Evolutionary conservation across 2,113 vertebrate species (phyloP).

Genomic region (Spheniscus mendiculus): DNA sequence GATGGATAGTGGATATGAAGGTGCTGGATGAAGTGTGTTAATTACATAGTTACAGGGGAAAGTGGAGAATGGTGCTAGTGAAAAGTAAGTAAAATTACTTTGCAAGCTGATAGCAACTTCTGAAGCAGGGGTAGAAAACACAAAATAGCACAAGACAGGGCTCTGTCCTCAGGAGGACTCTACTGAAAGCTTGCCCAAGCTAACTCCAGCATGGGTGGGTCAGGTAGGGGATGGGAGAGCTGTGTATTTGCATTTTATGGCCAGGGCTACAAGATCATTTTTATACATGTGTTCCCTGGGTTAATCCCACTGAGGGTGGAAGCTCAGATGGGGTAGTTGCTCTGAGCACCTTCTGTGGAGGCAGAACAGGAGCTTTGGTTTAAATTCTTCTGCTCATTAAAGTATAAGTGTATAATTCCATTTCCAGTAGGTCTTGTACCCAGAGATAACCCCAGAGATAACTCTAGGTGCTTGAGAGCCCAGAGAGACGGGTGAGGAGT

Average conservation of each 20-base stretch:
- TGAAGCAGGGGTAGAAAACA: neutral
- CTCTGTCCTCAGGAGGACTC: neutral
- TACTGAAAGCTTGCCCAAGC: neutral
- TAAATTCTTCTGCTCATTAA: neutral
- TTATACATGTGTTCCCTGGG: neutral
- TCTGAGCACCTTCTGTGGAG: neutral
- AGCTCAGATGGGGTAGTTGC: neutral
- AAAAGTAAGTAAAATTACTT: neutral
- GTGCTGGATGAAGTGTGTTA: constrained; percentile 16
- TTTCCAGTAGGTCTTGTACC: neutral
- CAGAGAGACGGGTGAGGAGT: neutral
- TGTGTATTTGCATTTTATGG: neutral
- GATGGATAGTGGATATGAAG: neutral
- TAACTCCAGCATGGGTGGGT: neutral
- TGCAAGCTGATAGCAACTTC: neutral
- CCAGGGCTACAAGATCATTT: neutral
- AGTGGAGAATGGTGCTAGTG: neutral
- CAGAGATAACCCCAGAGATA: neutral
- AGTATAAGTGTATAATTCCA: neutral
- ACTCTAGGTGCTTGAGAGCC: neutral
- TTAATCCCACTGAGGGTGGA: neutral
- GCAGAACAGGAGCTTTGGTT: neutral
- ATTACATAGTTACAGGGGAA: neutral
- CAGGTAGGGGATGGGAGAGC: neutral
- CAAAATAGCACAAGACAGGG: neutral